These are phyloP conservation scores for Herminia tarsipennalis DNA, from an alignment of 2,888 invertebrate species.

Conservation along the genomic window DNA sequence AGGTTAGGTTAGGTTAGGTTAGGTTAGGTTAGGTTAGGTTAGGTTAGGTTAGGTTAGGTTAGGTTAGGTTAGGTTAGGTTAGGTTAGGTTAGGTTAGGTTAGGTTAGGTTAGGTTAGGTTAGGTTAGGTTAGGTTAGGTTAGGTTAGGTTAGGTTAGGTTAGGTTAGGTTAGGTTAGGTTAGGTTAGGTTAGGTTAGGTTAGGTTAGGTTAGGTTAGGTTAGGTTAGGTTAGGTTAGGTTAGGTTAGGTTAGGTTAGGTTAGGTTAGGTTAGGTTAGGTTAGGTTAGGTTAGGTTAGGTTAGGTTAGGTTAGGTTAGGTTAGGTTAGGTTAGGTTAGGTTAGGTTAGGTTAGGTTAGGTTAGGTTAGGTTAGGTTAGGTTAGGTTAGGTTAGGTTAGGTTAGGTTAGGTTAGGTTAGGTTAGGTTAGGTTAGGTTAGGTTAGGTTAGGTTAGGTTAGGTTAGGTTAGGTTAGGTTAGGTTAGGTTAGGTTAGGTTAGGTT, in stretches of 20 bases:
- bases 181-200: not conserved
- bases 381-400: not conserved
- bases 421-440: not conserved
- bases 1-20: not conserved
- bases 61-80: not conserved
- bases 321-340: not conserved
- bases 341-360: not conserved
- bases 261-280: not conserved
- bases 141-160: not conserved
- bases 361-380: not conserved
- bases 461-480: not conserved
- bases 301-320: not conserved
- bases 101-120: not conserved
- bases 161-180: not conserved
- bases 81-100: not conserved
- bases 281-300: not conserved
- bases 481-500: not conserved
- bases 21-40: not conserved
- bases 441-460: not conserved
- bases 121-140: not conserved
- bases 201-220: not conserved
- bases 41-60: not conserved
- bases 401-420: not conserved
- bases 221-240: not conserved
- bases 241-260: not conserved